Evolutionary conservation across 2,797 vertebrate genomes (phyloP), one percentile per base, ranked within the genome.

Genomic region (Paguma larvata): DNA sequence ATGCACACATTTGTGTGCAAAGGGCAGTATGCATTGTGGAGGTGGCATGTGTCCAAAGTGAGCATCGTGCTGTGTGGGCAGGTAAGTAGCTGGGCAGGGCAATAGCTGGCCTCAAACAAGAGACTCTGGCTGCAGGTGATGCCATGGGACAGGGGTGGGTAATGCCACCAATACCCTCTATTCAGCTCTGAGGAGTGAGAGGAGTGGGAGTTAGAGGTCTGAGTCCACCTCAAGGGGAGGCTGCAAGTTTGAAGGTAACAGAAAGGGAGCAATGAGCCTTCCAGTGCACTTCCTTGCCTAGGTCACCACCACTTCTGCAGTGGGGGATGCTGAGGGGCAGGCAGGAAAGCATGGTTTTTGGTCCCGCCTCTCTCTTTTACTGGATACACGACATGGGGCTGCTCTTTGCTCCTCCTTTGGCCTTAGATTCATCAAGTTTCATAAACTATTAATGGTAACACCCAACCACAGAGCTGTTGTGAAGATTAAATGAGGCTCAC

Each of bases 401-500:
- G 1, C n/a, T 89, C 38, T 82, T 32, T 93, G 19, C n/a, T 78
- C 67, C 14, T 91, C 23, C 62, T 16, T 86, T n/a, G 51, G 44
- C 6, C 38, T 85, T 59, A 63, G 12, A 18, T 73, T 96, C 38
- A 16, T 88, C 30, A 82, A 15, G 41, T 46, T 79, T n/a, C 30
- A 48, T 56, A 95, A 72, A 84, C 51, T 1, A 2, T 3, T 65
- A 44, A 80, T 1, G 8, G 32, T 25, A 77, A 21, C 79, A 9
- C 6, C n/a, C 13, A 90, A 23, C 34, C 27, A 65, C 0, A 34
- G 8, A 80, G 19, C 38, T 85, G 21, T 32, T 89, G 34, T 67
- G 41, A 93, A 83, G 46, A 82, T 78, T 85, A 94, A 94, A 78
- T 51, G 79, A 96, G 77, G 78, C 38, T 59, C 85, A 65, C 59